A percentile compares a stretch with the other conserved stretches of the same genome.
Evolutionary conservation across 2,797 vertebrate species (phyloP).

Genomic region (Danio tinwini): DNA sequence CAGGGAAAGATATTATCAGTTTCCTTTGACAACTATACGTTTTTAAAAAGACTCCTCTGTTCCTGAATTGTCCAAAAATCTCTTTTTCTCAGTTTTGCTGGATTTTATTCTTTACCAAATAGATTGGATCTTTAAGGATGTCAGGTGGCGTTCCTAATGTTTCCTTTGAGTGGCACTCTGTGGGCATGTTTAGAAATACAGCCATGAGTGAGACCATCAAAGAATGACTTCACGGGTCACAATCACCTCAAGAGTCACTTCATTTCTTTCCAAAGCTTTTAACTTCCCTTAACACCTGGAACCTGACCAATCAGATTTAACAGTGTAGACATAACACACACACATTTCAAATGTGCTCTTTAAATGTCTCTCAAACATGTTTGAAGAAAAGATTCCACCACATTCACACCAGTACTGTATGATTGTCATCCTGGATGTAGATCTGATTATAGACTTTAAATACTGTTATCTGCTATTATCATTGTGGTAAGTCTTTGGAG

Average conservation of each 20-base stretch:
- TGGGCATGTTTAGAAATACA: conserved; percentile 37
- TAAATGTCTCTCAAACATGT: conserved; percentile 6
- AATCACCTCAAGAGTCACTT: conserved; percentile 38
- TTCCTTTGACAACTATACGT: conserved; percentile 1
- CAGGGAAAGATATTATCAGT: conserved; percentile 11
- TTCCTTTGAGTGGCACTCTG: conserved; percentile 4
- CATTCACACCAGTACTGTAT: conserved; percentile 26
- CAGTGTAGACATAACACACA: conserved; percentile 49
- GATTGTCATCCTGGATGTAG: conserved; percentile 51
- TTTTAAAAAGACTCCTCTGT: not conserved
- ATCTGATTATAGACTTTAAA: not conserved
- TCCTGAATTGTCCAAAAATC: not conserved
- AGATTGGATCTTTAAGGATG: conserved; percentile 27
- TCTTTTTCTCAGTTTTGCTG: not conserved
- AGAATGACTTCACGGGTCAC: conserved; percentile 11
- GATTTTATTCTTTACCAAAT: not conserved
- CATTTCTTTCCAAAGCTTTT: conserved; percentile 22
- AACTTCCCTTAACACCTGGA: conserved; percentile 47
- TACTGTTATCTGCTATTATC: conserved; percentile 25
- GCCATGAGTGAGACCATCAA: conserved; percentile 7
- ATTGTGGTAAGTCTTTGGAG: too few relatives aligned
- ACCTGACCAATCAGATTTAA: conserved; percentile 38
- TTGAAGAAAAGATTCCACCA: conserved; percentile 19
- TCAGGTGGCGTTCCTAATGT: conserved; percentile 1
- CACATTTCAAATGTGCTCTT: not conserved